Base-by-base conservation (phyloP, 2,113 vertebrate genomes). In the Mormyrus iriodes region DNA sequence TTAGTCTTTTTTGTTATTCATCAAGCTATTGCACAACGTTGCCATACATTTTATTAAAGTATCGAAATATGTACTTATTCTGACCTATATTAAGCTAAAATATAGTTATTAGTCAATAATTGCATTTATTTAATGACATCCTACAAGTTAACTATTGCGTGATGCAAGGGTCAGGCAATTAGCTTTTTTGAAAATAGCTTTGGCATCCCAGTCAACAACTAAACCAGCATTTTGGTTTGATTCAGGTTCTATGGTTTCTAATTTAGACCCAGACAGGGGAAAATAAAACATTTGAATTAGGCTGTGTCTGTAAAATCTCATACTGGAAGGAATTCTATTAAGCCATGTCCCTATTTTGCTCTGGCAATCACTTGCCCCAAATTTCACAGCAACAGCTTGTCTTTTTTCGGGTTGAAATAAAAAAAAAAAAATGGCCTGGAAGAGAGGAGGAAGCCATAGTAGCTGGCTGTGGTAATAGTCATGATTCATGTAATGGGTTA, bases 321-420 rank as follows among this genome's bases (percentile, higher is more conserved):
- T 93, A 89, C 82, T 91, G 86, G 91, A 93, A 95, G 90, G 91
- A 89, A 93, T 91, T 90, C 94, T 93, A 93, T 94, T 95, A 91
- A 92, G 92, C 92, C 92, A 93, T 95, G 94, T 94, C 93, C 94
- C 90, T 93, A 94, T 94, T 94, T 94, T 93, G 91, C 92, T 95
- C 94, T 92, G 92, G 90, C 93, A 95, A 94, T 94, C 94, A 93
- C 94, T 92, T 85, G 91, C 92, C 94, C 58, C 90, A 90, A 91
- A 93, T 91, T 90, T 91, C 85, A 86, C 48, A 90, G 91, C 92
- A 92, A 93, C 93, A 94, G 94, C 92, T 93, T 84, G 35, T 46
- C 17, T 48, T 4, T 55, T 86, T 31, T 89, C 24, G 42, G 82
- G 79, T 85, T 51, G 35, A 49, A 69, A 51, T 73, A 55, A 48